phyloP scores from a whole-genome alignment of 2,797 vertebrate genomes.

The Anableps anableps region DNA sequence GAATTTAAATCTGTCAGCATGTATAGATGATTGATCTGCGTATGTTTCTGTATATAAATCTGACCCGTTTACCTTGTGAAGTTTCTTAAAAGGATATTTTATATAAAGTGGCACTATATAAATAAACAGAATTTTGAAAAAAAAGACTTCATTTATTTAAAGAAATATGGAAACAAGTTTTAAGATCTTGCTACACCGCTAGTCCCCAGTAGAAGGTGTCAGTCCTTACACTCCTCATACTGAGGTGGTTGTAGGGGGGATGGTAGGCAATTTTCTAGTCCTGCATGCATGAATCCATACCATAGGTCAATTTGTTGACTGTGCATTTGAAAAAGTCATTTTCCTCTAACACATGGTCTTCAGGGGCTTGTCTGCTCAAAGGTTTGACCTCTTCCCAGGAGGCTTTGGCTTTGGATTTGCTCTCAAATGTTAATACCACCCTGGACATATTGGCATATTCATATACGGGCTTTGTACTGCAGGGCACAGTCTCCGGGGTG shows the following conservation, averaged over 20 bases:
- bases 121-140: not conserved
- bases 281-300: constrained; percentile 52
- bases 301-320: constrained; percentile 30
- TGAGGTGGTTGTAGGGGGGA: constrained; percentile 22
- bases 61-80: not conserved
- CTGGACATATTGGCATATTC: constrained; percentile 30
- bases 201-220: constrained; percentile 10
- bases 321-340: constrained; percentile 57
- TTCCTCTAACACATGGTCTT: constrained; percentile 46
- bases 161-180: not conserved
- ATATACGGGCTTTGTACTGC: constrained; percentile 16
- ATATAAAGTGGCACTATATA: not conserved
- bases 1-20: not conserved
- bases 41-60: not conserved
- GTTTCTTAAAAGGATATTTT: not conserved
- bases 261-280: constrained; percentile 31
- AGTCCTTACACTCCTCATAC: constrained; percentile 9
- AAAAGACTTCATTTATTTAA: not conserved
- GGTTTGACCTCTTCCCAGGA: constrained; percentile 53
- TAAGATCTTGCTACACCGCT: not conserved
- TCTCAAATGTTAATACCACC: constrained; percentile 34
- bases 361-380: constrained; percentile 41
- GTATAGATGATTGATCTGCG: not conserved
- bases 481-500: constrained; percentile 34
- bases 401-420: constrained; percentile 10